Evolutionary conservation across 2,888 invertebrate species (phyloP).

Genomic region (Thymelicus acteon): DNA sequence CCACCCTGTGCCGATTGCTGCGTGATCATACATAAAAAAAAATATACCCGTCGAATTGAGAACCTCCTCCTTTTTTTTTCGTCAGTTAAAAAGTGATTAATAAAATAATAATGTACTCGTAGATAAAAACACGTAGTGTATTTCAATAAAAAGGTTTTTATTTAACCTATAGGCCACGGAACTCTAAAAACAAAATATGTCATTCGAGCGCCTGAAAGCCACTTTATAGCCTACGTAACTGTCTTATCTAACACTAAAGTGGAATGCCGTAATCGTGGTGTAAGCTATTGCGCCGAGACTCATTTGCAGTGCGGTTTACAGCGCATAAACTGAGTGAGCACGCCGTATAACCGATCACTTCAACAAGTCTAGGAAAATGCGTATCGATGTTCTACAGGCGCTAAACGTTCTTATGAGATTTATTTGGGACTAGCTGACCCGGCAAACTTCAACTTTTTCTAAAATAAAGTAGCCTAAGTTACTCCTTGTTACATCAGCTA

Average conservation of each 20-base stretch:
- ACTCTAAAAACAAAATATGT: background rate
- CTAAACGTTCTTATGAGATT: background rate
- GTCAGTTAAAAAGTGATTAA: too few relatives aligned
- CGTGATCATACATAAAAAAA: too few relatives aligned
- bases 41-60: too few relatives aligned
- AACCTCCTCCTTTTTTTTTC: too few relatives aligned
- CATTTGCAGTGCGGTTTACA: conserved; percentile 53
- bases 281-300: conserved; percentile 28
- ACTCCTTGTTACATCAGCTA: too few relatives aligned
- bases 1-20: too few relatives aligned
- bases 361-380: conserved; percentile 40
- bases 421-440: too few relatives aligned
- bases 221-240: conserved; percentile 23
- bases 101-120: too few relatives aligned
- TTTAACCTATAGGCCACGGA: background rate
- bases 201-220: conserved; percentile 13
- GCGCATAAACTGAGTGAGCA: conserved; percentile 49
- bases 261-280: conserved; percentile 24
- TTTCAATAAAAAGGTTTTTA: background rate
- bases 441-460: too few relatives aligned
- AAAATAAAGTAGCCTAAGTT: too few relatives aligned
- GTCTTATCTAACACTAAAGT: conserved; percentile 33
- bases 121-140: too few relatives aligned
- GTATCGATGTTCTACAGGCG: background rate
- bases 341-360: conserved; percentile 61